Evolutionary conservation across 2,888 invertebrate species (phyloP).

Genomic region (Camptogramma bilineatum): DNA sequence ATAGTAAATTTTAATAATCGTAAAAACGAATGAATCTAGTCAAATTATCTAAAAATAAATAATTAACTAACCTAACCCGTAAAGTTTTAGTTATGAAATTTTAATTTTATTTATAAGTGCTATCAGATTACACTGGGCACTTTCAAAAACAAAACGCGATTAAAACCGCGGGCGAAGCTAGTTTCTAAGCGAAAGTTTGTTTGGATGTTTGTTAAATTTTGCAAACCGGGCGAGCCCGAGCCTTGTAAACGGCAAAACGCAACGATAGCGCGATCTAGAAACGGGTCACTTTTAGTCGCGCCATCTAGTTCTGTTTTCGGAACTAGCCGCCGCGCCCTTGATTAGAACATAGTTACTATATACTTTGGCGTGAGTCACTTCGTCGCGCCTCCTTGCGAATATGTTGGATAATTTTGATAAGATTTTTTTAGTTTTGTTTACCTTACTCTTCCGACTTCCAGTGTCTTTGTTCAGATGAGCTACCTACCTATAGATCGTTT

Average conservation of each 20-base stretch:
- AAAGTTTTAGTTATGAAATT: no score
- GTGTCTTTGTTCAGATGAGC: no score
- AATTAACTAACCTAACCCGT: not conserved
- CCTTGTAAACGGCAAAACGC: not conserved
- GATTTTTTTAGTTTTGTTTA: no score
- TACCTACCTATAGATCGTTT: no score
- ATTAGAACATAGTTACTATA: not conserved
- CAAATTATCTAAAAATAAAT: no score
- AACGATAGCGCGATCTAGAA: constrained; percentile 1
- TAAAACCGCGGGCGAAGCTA: constrained; percentile 1
- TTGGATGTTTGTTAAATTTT: not conserved
- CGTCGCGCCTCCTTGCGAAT: no score
- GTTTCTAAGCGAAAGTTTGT: constrained; percentile 1
- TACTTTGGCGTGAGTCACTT: not conserved
- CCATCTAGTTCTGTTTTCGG: not conserved
- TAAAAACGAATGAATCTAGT: no score
- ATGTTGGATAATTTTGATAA: no score
- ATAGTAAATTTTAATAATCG: no score
- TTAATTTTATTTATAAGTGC: not conserved
- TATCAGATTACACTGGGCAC: not conserved
- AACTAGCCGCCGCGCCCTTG: not conserved
- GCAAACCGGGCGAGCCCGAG: not conserved
- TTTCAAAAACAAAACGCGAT: not conserved
- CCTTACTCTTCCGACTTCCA: no score
- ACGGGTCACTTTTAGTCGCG: not conserved